Conservation (phyloP, 2,888 invertebrate species). For the Athalia circularis region DNA sequence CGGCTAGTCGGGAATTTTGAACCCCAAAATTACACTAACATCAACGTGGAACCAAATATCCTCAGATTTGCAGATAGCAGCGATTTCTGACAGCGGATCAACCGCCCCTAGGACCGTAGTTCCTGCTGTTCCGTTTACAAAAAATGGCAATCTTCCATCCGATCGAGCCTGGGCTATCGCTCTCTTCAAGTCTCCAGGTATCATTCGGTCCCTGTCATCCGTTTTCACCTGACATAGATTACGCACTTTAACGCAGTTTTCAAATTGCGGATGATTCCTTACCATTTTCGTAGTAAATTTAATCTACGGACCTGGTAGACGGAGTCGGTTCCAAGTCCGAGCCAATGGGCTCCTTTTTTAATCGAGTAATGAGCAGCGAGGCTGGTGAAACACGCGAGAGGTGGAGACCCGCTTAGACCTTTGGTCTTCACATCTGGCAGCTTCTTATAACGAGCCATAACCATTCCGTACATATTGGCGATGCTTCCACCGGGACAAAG, state of each 20-base stretch:
- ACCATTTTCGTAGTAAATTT: neutral
- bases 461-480: constrained; percentile 86
- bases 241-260: too few relatives aligned
- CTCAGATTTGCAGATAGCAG: constrained; percentile 82
- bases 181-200: constrained; percentile 77
- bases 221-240: constrained; percentile 78
- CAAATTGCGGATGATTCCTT: neutral
- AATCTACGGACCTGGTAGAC: constrained; percentile 68
- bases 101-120: constrained; percentile 91
- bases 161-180: constrained; percentile 76
- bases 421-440: constrained; percentile 83
- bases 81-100: constrained; percentile 83
- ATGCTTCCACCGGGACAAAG: constrained; percentile 88
- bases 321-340: constrained; percentile 89
- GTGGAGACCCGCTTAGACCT: constrained; percentile 80
- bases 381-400: constrained; percentile 84
- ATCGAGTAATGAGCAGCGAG: constrained; percentile 91
- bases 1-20: neutral
- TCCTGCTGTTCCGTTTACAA: constrained; percentile 86
- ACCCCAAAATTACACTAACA: constrained; percentile 73
- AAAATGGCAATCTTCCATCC: constrained; percentile 78
- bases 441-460: constrained; percentile 82
- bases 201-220: constrained; percentile 83
- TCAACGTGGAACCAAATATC: constrained; percentile 90
- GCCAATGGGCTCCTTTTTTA: constrained; percentile 86